Evolutionary conservation across 1,140 invertebrate species (phyloP).

Genomic region (Drosophila erecta): DNA sequence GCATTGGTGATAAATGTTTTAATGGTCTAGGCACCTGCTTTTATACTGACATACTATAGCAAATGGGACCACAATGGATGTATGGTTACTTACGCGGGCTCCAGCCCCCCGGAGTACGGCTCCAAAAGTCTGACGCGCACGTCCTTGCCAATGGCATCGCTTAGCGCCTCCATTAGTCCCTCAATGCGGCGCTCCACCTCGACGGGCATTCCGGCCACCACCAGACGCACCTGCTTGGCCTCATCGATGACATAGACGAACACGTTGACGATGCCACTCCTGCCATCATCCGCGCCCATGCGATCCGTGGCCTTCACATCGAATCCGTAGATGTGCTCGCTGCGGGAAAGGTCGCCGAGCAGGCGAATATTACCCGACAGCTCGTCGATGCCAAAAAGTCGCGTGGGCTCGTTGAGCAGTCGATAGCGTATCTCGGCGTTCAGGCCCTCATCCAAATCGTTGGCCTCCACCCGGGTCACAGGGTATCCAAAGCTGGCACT

Average conservation of each 20-base stretch:
- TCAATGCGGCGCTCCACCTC: conserved; percentile 90
- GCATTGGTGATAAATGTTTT: too few species aligned
- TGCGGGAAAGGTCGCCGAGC: conserved; percentile 86
- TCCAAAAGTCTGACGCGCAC: conserved; percentile 91
- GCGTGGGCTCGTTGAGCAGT: conserved; percentile 89
- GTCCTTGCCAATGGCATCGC: conserved; percentile 90
- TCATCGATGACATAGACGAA: conserved; percentile 94
- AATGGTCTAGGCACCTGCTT: too few species aligned
- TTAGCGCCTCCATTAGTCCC: conserved; percentile 89
- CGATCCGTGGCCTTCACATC: conserved; percentile 95
- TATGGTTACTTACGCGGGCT: conserved; percentile 87
- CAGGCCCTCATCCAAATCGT: conserved; percentile 89
- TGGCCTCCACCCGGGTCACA: conserved; percentile 90
- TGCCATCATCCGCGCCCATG: conserved; percentile 90
- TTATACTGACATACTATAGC: too few species aligned
- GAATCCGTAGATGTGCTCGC: conserved; percentile 91
- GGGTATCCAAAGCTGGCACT: conserved; percentile 92
- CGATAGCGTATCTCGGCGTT: conserved; percentile 93
- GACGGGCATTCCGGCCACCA: conserved; percentile 90
- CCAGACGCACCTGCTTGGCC: conserved; percentile 91
- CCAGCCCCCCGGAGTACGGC: conserved; percentile 87
- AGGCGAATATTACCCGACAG: conserved; percentile 90
- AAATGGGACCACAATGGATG: too few species aligned
- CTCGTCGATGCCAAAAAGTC: conserved; percentile 91
- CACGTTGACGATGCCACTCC: conserved; percentile 92